A percentile compares a stretch with the other conserved stretches of the same genome.
Conservation (phyloP, 2,888 invertebrate species). For the Leucophenga montana region DNA sequence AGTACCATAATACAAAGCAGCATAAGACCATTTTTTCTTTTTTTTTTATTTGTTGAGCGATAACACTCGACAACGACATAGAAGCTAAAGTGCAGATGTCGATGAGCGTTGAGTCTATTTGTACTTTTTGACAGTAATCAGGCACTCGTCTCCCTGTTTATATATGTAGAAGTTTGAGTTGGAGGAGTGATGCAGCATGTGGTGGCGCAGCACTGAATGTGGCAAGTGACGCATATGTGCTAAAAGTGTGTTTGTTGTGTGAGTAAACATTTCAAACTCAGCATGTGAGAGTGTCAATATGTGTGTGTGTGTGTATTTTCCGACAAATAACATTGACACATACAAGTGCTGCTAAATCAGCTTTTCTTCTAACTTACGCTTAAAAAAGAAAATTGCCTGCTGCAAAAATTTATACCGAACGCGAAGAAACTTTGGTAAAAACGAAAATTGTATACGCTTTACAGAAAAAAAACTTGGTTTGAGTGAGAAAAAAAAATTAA, state of each 20-base stretch:
- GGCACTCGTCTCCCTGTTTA: conserved; percentile 49
- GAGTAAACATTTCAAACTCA: not conserved
- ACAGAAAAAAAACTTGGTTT: too few species aligned
- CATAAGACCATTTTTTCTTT: conserved; percentile 30
- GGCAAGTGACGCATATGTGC: conserved; percentile 6
- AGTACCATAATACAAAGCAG: conserved; percentile 37
- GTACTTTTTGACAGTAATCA: conserved; percentile 58
- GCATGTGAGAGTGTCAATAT: conserved; percentile 4
- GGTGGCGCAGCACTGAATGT: not conserved
- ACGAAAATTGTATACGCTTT: too few species aligned
- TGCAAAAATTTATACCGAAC: not conserved
- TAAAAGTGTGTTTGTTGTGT: conserved; percentile 9
- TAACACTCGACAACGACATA: conserved; percentile 56
- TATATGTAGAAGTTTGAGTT: not conserved
- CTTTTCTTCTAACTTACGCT: not conserved
- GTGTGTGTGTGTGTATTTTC: conserved; percentile 52
- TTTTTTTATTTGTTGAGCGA: conserved; percentile 62
- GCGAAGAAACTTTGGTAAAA: too few species aligned
- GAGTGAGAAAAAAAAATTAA: too few species aligned
- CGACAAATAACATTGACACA: conserved; percentile 67
- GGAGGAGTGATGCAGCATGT: not conserved
- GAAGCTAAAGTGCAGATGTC: conserved; percentile 50
- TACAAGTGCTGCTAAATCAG: conserved; percentile 57
- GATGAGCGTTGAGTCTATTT: conserved; percentile 21
- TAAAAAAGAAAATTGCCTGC: too few species aligned